phyloP scores from a whole-genome alignment of 2,888 invertebrate genomes.

The Caenorhabditis sp. region DNA sequence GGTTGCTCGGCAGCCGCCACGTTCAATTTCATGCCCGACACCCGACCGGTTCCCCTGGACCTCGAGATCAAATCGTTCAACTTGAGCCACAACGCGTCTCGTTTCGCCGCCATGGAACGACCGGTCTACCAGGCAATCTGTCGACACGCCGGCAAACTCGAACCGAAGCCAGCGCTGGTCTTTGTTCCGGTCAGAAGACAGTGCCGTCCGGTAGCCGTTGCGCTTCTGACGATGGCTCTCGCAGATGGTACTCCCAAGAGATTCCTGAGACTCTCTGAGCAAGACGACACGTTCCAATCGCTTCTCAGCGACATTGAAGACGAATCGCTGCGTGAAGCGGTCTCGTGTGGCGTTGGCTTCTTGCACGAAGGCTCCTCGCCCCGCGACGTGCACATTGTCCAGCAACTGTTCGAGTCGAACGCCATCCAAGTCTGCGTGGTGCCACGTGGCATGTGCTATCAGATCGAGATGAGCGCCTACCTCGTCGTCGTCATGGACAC shows the following conservation, averaged over 20 bases:
- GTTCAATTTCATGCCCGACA: conserved; percentile 99
- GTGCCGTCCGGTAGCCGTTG: conserved; percentile 91
- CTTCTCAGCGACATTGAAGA: conserved; percentile 90
- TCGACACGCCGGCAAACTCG: conserved; percentile 81
- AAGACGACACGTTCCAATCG: conserved; percentile 79
- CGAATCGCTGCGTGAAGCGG: conserved; percentile 93
- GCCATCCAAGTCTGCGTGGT: conserved; percentile 94
- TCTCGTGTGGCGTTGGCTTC: conserved; percentile 96
- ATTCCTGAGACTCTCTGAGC: conserved; percentile 88
- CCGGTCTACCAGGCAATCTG: conserved; percentile 95
- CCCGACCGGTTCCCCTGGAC: conserved; percentile 95
- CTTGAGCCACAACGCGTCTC: conserved; percentile 94
- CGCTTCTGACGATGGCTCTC: conserved; percentile 94
- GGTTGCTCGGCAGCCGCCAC: conserved; percentile 93
- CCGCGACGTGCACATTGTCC: conserved; percentile 92
- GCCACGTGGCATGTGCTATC: conserved; percentile 94
- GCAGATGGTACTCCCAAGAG: conserved; percentile 91
- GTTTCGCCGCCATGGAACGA: conserved; percentile 97
- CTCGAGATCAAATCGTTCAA: conserved; percentile 97
- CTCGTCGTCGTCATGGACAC: conserved; percentile 98
- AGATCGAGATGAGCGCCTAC: conserved; percentile 91
- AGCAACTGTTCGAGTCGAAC: conserved; percentile 94
- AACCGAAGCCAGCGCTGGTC: conserved; percentile 91
- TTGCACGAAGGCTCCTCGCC: conserved; percentile 94
- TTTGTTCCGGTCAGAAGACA: conserved; percentile 87